Evolutionary conservation across 2,797 vertebrate species (phyloP).

Genomic region (Channallabes apus): DNA sequence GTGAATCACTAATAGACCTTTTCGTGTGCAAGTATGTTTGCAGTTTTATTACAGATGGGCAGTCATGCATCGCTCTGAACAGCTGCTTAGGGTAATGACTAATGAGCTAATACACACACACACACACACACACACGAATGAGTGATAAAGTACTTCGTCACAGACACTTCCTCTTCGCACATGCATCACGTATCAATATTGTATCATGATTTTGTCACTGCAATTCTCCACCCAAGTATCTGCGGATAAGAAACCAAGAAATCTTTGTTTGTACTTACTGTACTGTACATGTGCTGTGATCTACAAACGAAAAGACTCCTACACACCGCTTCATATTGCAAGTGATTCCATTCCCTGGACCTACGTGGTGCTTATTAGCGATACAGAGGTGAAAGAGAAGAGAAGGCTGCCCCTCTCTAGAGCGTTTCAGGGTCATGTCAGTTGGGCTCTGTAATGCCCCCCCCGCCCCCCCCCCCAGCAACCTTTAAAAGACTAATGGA

Average conservation of each 20-base stretch:
- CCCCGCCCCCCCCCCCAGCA: too few relatives aligned
- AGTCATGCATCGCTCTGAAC: constrained; percentile 52
- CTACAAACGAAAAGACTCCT: not conserved
- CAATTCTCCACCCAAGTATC: constrained; percentile 27
- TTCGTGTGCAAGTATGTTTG: constrained; percentile 19
- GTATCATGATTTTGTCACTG: constrained; percentile 60
- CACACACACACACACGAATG: constrained; percentile 35
- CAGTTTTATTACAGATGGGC: constrained; percentile 56
- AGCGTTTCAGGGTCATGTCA: not conserved
- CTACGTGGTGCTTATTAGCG: not conserved
- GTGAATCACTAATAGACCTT: constrained; percentile 14
- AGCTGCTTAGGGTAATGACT: constrained; percentile 73
- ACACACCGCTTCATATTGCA: not conserved
- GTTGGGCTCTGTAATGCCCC: not conserved
- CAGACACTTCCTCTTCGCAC: constrained; percentile 66
- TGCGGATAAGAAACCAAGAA: not conserved
- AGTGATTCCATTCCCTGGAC: not conserved
- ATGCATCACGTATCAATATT: constrained; percentile 72
- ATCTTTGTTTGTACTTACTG: constrained; percentile 3
- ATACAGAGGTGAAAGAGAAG: not conserved
- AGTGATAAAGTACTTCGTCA: constrained; percentile 71
- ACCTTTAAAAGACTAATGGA: not conserved
- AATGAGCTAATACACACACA: constrained; percentile 56
- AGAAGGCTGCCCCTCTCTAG: not conserved
- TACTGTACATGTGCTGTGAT: not conserved